Percentiles rank a stretch among this genome's conserved stretches.
These are phyloP conservation scores for Unio pictorum DNA, from an alignment of 2,888 invertebrate genomes.

Conservation along the genomic window DNA sequence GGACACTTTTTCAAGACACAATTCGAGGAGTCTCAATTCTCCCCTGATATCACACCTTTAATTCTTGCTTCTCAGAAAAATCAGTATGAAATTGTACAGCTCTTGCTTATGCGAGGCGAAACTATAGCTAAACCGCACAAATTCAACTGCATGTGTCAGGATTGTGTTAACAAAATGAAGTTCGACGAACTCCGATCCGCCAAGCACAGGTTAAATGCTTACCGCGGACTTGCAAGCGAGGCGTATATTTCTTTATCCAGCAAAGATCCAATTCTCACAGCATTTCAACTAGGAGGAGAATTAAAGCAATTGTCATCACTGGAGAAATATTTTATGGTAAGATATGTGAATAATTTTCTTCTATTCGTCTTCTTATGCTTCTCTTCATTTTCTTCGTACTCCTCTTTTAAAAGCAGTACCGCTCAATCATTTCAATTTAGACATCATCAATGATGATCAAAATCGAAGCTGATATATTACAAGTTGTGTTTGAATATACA, in stretches of 20 bases:
- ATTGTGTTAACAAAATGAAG: slow-evolving; percentile 62
- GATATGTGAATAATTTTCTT: slow-evolving; percentile 1
- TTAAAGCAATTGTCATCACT: slow-evolving; percentile 59
- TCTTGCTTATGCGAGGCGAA: slow-evolving; percentile 64
- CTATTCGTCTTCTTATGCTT: neutral
- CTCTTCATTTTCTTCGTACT: too few relatives aligned
- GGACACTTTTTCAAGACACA: slow-evolving; percentile 58
- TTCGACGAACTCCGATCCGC: slow-evolving; percentile 69
- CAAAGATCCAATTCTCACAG: slow-evolving; percentile 68
- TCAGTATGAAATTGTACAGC: slow-evolving; percentile 67
- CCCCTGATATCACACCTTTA: slow-evolving; percentile 67
- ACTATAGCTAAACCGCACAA: slow-evolving; percentile 67
- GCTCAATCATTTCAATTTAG: too few relatives aligned
- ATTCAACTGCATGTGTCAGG: slow-evolving; percentile 63
- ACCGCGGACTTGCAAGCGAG: slow-evolving; percentile 66
- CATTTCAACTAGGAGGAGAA: slow-evolving; percentile 65
- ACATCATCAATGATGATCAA: too few relatives aligned
- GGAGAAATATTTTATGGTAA: slow-evolving; percentile 70
- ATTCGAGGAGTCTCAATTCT: slow-evolving; percentile 65
- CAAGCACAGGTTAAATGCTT: slow-evolving; percentile 67
- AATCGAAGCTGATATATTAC: too few relatives aligned
- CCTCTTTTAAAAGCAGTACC: too few relatives aligned
- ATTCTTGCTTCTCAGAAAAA: slow-evolving; percentile 68
- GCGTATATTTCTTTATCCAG: slow-evolving; percentile 68
- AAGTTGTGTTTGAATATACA: too few relatives aligned